Evolutionary conservation across 2,113 vertebrate species (phyloP), one percentile per base, ranked within the genome.

Genomic region (Excalfactoria chinensis): DNA sequence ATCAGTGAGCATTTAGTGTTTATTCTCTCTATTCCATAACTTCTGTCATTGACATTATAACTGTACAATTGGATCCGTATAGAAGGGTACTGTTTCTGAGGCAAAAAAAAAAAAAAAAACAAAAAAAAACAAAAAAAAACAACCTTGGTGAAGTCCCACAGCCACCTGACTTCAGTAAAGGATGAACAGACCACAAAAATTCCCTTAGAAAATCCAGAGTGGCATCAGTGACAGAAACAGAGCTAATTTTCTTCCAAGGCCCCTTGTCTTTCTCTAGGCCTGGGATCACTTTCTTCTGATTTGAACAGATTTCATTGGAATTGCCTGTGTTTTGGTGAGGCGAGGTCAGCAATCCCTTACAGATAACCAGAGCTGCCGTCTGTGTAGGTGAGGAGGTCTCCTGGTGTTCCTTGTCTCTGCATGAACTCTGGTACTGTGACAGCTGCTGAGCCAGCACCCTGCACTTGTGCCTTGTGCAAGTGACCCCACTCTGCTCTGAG

Each of bases 251-350:
- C 76, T 87, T 87, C 53, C 63, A 40, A 71, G 84, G 68, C 7
- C 40, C 48, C 20, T 91, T 66, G 30, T 35, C 46, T 73, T 51
- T 72, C n/a, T 19, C 7, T 37, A 7, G 51, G 49, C 51, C 64
- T 53, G 53, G 53, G 46, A 56, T 22, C 23, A 13, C 17, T 90
- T 73, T 85, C 35, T 12, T 88, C 17, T 43, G 59, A 18, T 19
- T 84, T 48, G 17, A 25, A 63, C 32, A 43, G 60, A 20, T 81
- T 84, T 88, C 46, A 78, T 64, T 84, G 80, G 51, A 86, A 46
- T 44, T 0, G 0, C 21, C 26, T 1, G 2, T 21, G 68, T 49
- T 20, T 10, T 63, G 51, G 20, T 37, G 60, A 77, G 37, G 32
- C 34, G 46, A 32, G 71, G 43, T 81, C 60, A 92, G 44, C 53